Conservation (phyloP, 2,888 invertebrate species). For the Leptodirus hochenwartii region DNA sequence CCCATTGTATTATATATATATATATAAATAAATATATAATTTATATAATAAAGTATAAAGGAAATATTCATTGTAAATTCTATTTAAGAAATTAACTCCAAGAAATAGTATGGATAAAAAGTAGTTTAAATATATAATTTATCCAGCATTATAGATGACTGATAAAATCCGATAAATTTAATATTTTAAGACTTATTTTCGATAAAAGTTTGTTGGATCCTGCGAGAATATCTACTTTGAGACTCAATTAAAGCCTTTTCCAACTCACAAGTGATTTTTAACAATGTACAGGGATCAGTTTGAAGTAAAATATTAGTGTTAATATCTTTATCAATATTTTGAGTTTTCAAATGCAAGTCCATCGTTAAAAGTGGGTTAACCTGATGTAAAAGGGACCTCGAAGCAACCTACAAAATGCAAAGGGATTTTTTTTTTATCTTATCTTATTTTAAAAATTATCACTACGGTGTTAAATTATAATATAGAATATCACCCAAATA, state of each 20-base stretch:
- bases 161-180: too few species aligned
- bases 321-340: constrained; percentile 18
- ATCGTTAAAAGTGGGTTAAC: constrained; percentile 38
- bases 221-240: constrained; percentile 29
- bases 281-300: constrained; percentile 41
- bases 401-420: constrained; percentile 30
- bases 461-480: too few species aligned
- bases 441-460: too few species aligned
- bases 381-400: constrained; percentile 37
- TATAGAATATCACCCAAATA: too few species aligned
- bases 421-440: not conserved
- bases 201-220: constrained; percentile 22
- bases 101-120: too few species aligned
- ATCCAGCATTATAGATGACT: too few species aligned
- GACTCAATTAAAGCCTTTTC: constrained; percentile 44
- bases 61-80: too few species aligned
- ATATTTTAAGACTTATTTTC: constrained; percentile 6
- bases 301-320: constrained; percentile 29
- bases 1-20: too few species aligned
- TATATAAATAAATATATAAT: not conserved
- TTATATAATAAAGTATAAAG: not conserved
- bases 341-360: constrained; percentile 28
- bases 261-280: constrained; percentile 39
- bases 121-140: too few species aligned
- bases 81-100: too few species aligned